Base-by-base conservation (phyloP, 2,888 invertebrate genomes). In the Polydrusus cervinus region DNA sequence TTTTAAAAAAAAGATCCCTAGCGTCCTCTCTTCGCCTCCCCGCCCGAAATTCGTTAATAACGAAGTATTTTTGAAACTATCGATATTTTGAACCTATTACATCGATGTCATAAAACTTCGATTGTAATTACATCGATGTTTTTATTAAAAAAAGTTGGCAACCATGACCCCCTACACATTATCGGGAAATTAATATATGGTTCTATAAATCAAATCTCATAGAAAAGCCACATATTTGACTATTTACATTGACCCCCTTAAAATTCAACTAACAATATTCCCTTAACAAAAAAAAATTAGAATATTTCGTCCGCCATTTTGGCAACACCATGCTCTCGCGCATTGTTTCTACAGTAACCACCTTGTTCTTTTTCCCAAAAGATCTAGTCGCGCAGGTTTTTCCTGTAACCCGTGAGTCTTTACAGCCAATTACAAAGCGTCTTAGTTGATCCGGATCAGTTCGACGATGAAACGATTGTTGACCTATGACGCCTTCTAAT, bases 101-200 rank as follows among this genome's bases (percentile, higher is more conserved):
- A n/a, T n/a, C n/a, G n/a, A n/a, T n/a, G n/a, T n/a, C n/a, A n/a
- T n/a, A n/a, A n/a, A n/a, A n/a, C n/a, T n/a, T n/a, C n/a, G n/a
- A n/a, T n/a, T n/a, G n/a, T n/a, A n/a, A n/a, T n/a, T n/a, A n/a
- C n/a, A n/a, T n/a, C n/a, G n/a, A n/a, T n/a, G n/a, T n/a, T n/a
- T n/a, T 34, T 34, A 34, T 34, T 16, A 20, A 53, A 55, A 55
- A 55, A 55, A 34, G 55, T 55, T 55, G 55, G 55, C 55, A 55
- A 34, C 55, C n/a, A 55, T 55, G 55, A 14, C 55, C 20, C n/a
- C 6, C 43, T 43, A n/a, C n/a, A n/a, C 1, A n/a, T 7, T 43
- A 9, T n/a, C 9, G 43, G 43, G 43, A 43, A 1, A 43, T 43
- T 43, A 43, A n/a, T 13, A 34, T 7, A 34, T 8, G 8, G 34